phyloP scores from a whole-genome alignment of 1,140 invertebrate species.

The Neodiprion lecontei region DNA sequence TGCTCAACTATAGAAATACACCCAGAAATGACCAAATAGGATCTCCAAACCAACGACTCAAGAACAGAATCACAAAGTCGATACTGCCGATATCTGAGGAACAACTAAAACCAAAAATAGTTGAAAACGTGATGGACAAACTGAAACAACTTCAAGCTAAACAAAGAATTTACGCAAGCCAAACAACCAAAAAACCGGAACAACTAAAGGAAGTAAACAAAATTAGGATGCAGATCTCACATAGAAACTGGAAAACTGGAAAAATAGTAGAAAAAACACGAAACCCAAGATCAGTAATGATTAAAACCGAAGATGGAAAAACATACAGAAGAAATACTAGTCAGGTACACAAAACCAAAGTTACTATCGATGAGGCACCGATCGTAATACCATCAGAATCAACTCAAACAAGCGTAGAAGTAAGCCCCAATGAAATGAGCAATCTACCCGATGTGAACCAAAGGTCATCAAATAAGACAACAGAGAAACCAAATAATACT shows the following conservation, averaged over 20 bases:
- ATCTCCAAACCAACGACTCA: neutral
- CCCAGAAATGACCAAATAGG: neutral
- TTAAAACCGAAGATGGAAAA: neutral
- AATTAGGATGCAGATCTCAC: neutral
- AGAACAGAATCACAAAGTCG: neutral
- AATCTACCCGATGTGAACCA: too few species aligned
- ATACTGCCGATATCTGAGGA: neutral
- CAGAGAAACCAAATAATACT: too few species aligned
- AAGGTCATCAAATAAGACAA: too few species aligned
- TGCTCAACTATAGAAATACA: neutral
- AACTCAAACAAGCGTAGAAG: neutral
- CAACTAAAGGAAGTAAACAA: neutral
- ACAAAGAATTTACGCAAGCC: neutral
- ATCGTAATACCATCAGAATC: neutral
- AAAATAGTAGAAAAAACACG: neutral
- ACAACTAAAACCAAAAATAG: neutral
- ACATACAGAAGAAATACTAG: neutral
- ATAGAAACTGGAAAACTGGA: conserved; percentile 1
- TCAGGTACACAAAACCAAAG: neutral
- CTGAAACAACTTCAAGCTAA: neutral
- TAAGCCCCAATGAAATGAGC: neutral
- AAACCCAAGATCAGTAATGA: neutral
- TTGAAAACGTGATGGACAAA: neutral
- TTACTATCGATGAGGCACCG: neutral
- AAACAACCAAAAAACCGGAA: neutral